Percentiles rank a stretch among this genome's conserved stretches.
Evolutionary conservation across 1,140 invertebrate genomes (phyloP).

Genomic region (Mya arenaria): DNA sequence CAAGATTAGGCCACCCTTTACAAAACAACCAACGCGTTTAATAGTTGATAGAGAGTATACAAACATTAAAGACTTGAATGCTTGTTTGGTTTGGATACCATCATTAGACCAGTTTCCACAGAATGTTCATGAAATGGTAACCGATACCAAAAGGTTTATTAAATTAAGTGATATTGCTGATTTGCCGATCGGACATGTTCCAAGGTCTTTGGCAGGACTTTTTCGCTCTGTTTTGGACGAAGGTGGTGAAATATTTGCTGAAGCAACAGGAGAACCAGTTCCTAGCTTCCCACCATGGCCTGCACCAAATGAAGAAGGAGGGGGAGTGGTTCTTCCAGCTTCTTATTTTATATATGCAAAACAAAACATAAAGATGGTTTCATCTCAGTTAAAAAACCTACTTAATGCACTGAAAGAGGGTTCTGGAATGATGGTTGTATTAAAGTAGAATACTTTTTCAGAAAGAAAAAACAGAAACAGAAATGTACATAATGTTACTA

Average conservation of each 20-base stretch:
- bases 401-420: too few species aligned
- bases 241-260: background rate
- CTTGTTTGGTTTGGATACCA: background rate
- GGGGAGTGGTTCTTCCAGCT: background rate
- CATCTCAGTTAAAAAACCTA: too few species aligned
- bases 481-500: too few species aligned
- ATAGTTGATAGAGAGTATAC: background rate
- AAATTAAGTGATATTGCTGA: background rate
- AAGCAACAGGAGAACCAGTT: background rate
- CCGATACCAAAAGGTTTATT: background rate
- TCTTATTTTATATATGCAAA: background rate
- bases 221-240: constrained; percentile 20
- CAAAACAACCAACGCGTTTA: background rate
- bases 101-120: background rate
- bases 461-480: too few species aligned
- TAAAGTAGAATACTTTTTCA: too few species aligned
- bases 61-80: background rate
- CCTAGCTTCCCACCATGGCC: constrained; percentile 13
- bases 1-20: constrained; percentile 22
- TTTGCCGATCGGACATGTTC: constrained; percentile 26
- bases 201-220: background rate
- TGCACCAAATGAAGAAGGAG: background rate
- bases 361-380: too few species aligned
- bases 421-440: too few species aligned
- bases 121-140: background rate